These are phyloP conservation scores for Macrobrachium rosenbergii DNA, from an alignment of 1,140 invertebrate species.

Conservation along the genomic window DNA sequence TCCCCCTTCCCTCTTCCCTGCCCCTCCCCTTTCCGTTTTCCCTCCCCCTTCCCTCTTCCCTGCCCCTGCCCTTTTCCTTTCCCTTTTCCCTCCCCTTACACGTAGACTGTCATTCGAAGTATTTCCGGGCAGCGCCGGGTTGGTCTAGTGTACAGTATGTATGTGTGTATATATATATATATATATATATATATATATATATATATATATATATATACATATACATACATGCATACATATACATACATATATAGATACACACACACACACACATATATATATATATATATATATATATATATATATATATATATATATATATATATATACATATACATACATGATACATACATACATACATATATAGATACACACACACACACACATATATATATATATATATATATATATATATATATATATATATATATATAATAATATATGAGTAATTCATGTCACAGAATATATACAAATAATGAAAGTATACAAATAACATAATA, in stretches of 20 bases:
- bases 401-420: background rate
- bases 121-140: no score
- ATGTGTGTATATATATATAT: background rate
- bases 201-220: background rate
- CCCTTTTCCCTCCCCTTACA: no score
- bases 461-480: background rate
- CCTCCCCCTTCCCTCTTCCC: no score
- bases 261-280: background rate
- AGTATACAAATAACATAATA: no score
- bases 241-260: background rate
- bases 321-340: background rate
- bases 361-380: background rate
- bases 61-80: no score
- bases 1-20: no score
- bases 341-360: no score
- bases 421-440: background rate
- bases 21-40: no score
- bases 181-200: background rate
- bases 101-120: no score
- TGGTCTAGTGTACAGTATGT: no score
- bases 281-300: background rate
- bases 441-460: background rate
- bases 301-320: conserved; percentile 1
- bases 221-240: background rate
- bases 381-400: background rate